These are phyloP conservation scores for Tiaroga cobitis DNA, from an alignment of 2,797 vertebrate genomes.

Conservation along the genomic window DNA sequence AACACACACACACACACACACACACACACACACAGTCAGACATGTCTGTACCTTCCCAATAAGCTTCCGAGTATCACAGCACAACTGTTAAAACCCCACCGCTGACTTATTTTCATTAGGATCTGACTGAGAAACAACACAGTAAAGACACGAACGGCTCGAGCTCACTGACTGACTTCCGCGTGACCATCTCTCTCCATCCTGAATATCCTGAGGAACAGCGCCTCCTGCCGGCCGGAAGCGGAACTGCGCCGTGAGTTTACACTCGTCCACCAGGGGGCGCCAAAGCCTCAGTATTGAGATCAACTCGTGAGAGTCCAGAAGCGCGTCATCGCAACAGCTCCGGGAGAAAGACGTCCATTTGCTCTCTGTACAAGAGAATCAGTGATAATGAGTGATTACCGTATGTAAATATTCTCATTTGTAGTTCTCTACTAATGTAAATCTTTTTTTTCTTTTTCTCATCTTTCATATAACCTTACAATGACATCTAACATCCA, in stretches of 20 bases:
- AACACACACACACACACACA: too few relatives aligned
- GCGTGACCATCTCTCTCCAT: background rate
- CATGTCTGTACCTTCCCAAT: slow-evolving; percentile 52
- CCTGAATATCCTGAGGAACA: background rate
- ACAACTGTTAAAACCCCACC: background rate
- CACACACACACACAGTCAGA: too few relatives aligned
- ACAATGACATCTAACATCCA: too few relatives aligned
- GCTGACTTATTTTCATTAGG: background rate
- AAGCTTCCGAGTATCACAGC: slow-evolving; percentile 36
- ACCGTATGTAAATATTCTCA: too few relatives aligned
- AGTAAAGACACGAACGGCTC: background rate
- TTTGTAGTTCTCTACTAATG: too few relatives aligned
- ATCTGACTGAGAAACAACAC: background rate
- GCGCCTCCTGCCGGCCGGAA: background rate
- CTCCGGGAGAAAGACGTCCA: background rate
- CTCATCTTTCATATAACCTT: too few relatives aligned
- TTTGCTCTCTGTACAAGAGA: background rate
- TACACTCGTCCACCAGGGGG: background rate
- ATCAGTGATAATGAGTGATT: background rate
- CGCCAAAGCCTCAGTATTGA: background rate
- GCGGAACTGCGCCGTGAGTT: background rate
- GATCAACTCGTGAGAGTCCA: background rate
- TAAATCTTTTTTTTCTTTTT: too few relatives aligned
- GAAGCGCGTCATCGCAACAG: background rate
- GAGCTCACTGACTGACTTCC: background rate